phyloP scores from a whole-genome alignment of 2,797 vertebrate genomes.

The Vipera latastei region DNA sequence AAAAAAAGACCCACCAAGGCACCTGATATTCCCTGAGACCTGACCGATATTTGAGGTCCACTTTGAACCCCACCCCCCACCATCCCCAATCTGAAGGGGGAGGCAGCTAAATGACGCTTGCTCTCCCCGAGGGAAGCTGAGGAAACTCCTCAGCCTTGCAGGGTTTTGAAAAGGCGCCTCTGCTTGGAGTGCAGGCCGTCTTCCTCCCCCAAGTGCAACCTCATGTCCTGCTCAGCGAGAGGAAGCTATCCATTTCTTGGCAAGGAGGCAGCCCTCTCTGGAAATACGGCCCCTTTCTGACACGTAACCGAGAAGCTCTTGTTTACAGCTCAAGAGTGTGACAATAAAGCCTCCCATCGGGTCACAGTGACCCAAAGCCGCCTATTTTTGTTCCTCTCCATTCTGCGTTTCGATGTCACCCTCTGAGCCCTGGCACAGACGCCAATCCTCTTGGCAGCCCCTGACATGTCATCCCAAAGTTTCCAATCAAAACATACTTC shows the following conservation, averaged over 20 bases:
- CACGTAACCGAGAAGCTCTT: background rate
- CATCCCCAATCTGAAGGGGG: rapidly evolving
- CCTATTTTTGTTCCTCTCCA: constrained; percentile 18
- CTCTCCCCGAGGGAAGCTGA: too few species aligned
- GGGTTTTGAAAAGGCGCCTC: constrained; percentile 19
- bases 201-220: background rate
- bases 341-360: background rate
- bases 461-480: background rate
- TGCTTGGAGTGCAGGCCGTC: rapidly evolving
- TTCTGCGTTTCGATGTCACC: background rate
- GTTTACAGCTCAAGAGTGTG: background rate
- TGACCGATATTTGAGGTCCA: background rate
- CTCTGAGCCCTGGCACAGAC: constrained; percentile 19
- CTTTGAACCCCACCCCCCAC: background rate
- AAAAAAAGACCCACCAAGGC: background rate
- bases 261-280: background rate
- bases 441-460: background rate
- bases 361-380: background rate
- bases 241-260: constrained; percentile 36
- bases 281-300: constrained; percentile 8
- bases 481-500: constrained; percentile 11
- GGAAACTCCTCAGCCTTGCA: rapidly evolving
- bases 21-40: background rate
- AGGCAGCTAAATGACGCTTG: background rate
- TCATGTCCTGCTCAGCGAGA: background rate